Conservation (phyloP, 1,140 invertebrate genomes). For the Physella acuta region DNA sequence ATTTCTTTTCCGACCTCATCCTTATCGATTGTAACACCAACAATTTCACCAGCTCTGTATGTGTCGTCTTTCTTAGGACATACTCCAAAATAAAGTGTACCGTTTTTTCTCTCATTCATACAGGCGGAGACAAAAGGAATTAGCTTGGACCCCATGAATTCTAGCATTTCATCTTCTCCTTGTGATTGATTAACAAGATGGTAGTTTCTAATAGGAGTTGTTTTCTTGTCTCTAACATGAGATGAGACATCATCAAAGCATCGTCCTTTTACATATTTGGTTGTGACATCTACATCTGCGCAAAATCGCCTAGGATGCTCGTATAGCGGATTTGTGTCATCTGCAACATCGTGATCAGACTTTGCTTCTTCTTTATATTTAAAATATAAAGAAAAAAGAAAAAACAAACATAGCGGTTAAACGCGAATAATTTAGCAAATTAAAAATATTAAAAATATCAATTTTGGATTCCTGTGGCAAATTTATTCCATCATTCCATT, state of each 20-base stretch:
- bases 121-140: slow-evolving; percentile 32
- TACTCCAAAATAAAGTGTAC: slow-evolving; percentile 35
- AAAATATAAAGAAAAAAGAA: too few relatives aligned
- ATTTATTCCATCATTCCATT: too few relatives aligned
- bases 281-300: neutral
- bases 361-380: too few relatives aligned
- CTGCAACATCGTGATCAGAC: too few relatives aligned
- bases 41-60: slow-evolving; percentile 15
- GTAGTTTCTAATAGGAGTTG: slow-evolving; percentile 5
- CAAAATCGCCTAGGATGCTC: slow-evolving; percentile 6
- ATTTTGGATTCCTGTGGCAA: too few relatives aligned
- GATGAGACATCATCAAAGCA: neutral
- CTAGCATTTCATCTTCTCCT: neutral
- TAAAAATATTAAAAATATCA: too few relatives aligned
- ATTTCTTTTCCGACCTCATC: slow-evolving; percentile 16
- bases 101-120: slow-evolving; percentile 32
- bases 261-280: slow-evolving; percentile 7
- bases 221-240: slow-evolving; percentile 8
- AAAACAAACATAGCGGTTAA: too few relatives aligned
- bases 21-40: slow-evolving; percentile 12
- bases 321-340: too few relatives aligned
- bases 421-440: too few relatives aligned
- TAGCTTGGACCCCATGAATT: slow-evolving; percentile 13
- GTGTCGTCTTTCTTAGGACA: neutral
- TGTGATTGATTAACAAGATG: neutral